Evolutionary conservation across 1,140 invertebrate genomes (phyloP).

Genomic region (Macrosteles quadrilineatus): DNA sequence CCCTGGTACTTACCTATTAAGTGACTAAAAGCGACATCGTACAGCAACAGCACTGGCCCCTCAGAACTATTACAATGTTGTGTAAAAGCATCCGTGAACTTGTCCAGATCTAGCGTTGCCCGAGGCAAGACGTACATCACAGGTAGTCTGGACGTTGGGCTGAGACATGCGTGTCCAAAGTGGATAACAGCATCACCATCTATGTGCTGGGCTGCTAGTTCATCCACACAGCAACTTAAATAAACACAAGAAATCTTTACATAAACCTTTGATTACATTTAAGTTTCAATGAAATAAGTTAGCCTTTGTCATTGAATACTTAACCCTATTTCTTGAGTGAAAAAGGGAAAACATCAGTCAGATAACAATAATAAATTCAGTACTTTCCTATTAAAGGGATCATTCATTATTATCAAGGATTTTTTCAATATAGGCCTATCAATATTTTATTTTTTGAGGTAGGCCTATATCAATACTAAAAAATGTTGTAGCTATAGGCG

Average conservation of each 20-base stretch:
- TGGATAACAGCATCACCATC: conserved; percentile 83
- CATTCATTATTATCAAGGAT: not conserved
- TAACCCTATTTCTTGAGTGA: not conserved
- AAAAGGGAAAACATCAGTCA: not conserved
- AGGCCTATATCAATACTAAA: too few species aligned
- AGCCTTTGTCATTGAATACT: not conserved
- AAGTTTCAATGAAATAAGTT: not conserved
- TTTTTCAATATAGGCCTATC: not conserved
- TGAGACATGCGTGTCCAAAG: conserved; percentile 87
- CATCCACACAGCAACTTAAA: conserved; percentile 89
- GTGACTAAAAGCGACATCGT: conserved; percentile 72
- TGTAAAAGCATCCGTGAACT: conserved; percentile 48
- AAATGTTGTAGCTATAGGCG: too few species aligned
- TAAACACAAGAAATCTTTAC: conserved; percentile 25
- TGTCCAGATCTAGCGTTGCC: conserved; percentile 54
- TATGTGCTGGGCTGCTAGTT: conserved; percentile 86
- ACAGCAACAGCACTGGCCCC: conserved; percentile 64
- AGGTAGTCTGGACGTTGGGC: conserved; percentile 66
- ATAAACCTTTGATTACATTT: not conserved
- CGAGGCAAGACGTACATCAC: conserved; percentile 72
- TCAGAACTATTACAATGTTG: conserved; percentile 47
- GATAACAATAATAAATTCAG: not conserved
- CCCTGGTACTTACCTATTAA: conserved; percentile 60
- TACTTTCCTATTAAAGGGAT: not conserved
- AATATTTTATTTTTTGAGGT: too few species aligned